Conservation (phyloP, 1,140 invertebrate genomes). For the Matsumurasca onukii region DNA sequence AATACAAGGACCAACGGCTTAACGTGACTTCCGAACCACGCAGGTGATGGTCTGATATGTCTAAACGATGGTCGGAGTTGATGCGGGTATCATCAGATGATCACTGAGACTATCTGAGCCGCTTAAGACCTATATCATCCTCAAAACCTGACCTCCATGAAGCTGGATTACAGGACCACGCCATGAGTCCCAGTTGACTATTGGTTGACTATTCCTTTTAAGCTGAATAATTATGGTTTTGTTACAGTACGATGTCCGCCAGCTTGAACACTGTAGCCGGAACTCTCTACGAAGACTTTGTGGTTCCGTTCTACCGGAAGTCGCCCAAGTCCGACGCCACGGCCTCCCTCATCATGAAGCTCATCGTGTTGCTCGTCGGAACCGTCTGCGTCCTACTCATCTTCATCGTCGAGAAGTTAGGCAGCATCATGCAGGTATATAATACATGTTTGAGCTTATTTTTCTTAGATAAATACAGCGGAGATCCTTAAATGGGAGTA, state of each 20-base stretch:
- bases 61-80: too few relatives aligned
- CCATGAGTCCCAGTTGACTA: too few relatives aligned
- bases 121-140: too few relatives aligned
- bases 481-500: neutral
- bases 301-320: constrained; percentile 49
- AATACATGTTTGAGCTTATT: constrained; percentile 26
- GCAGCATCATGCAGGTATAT: constrained; percentile 56
- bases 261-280: constrained; percentile 65
- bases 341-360: constrained; percentile 55
- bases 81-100: too few relatives aligned
- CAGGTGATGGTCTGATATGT: too few relatives aligned
- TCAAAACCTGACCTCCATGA: too few relatives aligned
- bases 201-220: too few relatives aligned
- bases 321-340: constrained; percentile 48
- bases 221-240: constrained; percentile 21
- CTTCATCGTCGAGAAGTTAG: constrained; percentile 61
- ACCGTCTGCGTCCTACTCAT: constrained; percentile 58
- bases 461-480: too few relatives aligned
- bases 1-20: too few relatives aligned
- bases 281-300: constrained; percentile 65
- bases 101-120: too few relatives aligned
- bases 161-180: too few relatives aligned
- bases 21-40: too few relatives aligned
- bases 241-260: constrained; percentile 62
- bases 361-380: constrained; percentile 59